Conservation (phyloP, 2,888 invertebrate species). For the Sicus ferrugineus region DNA sequence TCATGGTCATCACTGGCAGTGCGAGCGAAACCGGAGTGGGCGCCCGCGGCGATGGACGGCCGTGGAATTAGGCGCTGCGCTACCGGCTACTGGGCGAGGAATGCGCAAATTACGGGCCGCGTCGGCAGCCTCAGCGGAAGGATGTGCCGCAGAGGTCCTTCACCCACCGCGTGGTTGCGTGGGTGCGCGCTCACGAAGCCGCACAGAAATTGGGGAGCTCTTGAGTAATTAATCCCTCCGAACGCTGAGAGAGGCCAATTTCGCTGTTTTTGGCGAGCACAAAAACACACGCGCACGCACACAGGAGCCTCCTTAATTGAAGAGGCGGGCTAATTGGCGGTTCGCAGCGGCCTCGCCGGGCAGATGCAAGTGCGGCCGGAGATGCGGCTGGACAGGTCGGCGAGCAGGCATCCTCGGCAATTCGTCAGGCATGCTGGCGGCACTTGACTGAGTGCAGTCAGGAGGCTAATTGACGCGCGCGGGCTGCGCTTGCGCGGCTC, state of each 20-base stretch:
- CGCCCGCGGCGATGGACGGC: not conserved
- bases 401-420: conserved; percentile 1
- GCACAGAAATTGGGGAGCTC: conserved; percentile 10
- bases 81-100: conserved; percentile 23
- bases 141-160: conserved; percentile 6
- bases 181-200: conserved; percentile 43
- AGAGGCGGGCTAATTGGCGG: conserved; percentile 58
- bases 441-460: conserved; percentile 36
- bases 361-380: conserved; percentile 51
- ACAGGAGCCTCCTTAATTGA: conserved; percentile 48
- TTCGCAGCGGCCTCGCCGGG: conserved; percentile 48
- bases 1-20: conserved; percentile 55
- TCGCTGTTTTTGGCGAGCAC: not conserved
- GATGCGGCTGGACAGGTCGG: conserved; percentile 23
- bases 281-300: conserved; percentile 32
- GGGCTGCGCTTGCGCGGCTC: conserved; percentile 43
- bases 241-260: not conserved
- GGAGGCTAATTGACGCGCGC: conserved; percentile 53
- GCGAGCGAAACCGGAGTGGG: conserved; percentile 9
- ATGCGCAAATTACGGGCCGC: conserved; percentile 16
- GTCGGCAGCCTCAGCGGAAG: not conserved
- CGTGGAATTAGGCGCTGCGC: conserved; percentile 16
- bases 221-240: conserved; percentile 1
- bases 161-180: conserved; percentile 39
- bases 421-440: conserved; percentile 21